Evolutionary conservation across 2,113 vertebrate genomes (phyloP).

Genomic region (Gallinago jamesoni): DNA sequence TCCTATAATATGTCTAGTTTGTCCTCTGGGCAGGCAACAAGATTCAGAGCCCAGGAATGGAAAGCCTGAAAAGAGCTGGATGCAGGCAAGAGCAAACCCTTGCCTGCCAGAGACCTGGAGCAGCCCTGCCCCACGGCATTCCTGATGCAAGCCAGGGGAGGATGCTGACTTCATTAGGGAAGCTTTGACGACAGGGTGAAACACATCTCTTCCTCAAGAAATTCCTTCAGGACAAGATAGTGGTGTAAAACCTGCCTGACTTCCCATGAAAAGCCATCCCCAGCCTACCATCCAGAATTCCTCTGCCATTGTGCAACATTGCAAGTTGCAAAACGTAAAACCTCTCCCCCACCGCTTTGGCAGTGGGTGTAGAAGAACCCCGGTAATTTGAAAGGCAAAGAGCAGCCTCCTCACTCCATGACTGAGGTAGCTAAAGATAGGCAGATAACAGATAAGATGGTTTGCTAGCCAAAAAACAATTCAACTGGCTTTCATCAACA

Average conservation of each 20-base stretch:
- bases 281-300: neutral
- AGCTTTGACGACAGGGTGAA: neutral
- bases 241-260: neutral
- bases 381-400: neutral
- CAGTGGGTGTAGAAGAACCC: neutral
- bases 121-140: neutral
- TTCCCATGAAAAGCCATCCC: neutral
- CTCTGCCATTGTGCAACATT: rapidly evolving
- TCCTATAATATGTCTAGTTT: rapidly evolving
- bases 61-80: neutral
- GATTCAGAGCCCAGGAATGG: neutral
- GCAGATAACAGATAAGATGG: rapidly evolving
- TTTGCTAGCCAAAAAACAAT: neutral
- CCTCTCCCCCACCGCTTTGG: neutral
- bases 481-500: neutral
- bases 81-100: neutral
- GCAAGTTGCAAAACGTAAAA: neutral
- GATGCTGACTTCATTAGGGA: neutral
- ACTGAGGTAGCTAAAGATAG: neutral
- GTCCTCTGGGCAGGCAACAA: neutral
- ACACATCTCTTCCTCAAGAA: neutral
- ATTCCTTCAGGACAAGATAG: neutral
- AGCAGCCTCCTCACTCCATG: neutral
- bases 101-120: neutral
- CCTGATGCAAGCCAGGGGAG: neutral